phyloP scores from a whole-genome alignment of 2,113 vertebrate genomes.

The Nannospalax galili region DNA sequence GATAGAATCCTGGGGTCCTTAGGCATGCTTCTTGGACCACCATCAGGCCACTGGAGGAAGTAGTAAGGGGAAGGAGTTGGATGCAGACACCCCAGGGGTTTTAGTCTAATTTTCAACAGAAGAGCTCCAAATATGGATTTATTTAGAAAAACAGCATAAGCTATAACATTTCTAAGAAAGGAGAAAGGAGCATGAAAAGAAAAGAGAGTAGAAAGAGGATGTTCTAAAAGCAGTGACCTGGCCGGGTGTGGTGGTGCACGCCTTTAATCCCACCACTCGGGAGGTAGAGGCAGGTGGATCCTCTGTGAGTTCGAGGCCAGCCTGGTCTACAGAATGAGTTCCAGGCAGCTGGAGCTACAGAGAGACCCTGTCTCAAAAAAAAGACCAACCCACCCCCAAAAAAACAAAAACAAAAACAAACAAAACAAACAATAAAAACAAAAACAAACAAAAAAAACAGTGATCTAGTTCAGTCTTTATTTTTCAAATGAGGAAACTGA shows the following conservation, averaged over 20 bases:
- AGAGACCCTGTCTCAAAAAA: too few relatives aligned
- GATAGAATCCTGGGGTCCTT: not conserved
- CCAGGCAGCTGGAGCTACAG: too few relatives aligned
- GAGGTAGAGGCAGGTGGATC: too few relatives aligned
- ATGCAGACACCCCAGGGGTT: not conserved
- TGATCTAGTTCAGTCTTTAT: not conserved
- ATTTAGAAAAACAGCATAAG: not conserved
- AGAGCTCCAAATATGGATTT: not conserved
- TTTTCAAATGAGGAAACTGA: slow-evolving; percentile 8
- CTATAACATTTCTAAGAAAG: not conserved
- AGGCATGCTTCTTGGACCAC: not conserved
- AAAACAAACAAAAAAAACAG: too few relatives aligned
- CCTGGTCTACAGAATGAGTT: too few relatives aligned
- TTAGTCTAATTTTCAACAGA: slow-evolving; percentile 1
- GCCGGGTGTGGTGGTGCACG: too few relatives aligned
- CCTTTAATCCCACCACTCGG: too few relatives aligned
- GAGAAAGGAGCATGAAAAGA: not conserved
- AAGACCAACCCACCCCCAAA: too few relatives aligned
- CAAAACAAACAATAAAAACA: too few relatives aligned
- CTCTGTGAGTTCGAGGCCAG: too few relatives aligned
- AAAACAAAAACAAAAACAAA: too few relatives aligned
- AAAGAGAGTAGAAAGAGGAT: not conserved
- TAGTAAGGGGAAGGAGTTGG: not conserved
- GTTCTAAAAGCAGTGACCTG: too few relatives aligned
- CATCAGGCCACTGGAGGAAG: not conserved